Conservation (phyloP, 2,113 vertebrate genomes). For the Chrysochloris asiatica region DNA sequence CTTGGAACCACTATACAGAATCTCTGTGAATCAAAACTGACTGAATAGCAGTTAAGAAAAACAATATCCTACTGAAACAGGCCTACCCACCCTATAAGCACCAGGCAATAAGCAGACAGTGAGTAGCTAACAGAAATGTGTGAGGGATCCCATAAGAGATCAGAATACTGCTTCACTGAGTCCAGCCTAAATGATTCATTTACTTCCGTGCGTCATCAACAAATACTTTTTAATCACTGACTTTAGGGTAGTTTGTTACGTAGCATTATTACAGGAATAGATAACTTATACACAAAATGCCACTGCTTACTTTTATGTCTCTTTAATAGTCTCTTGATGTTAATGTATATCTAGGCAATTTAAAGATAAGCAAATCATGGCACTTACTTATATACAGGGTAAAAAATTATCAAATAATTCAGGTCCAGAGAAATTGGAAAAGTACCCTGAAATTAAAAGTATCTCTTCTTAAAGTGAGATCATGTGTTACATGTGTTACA, state of each 20-base stretch:
- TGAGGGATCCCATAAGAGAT: not conserved
- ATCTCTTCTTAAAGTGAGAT: conserved; percentile 56
- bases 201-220: not conserved
- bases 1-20: too few species aligned
- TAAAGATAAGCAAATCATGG: not conserved
- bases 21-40: too few species aligned
- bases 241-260: not conserved
- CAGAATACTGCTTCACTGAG: not conserved
- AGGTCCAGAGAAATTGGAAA: conserved; percentile 41
- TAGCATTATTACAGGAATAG: not conserved
- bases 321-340: conserved; percentile 28
- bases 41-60: too few species aligned
- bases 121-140: not conserved
- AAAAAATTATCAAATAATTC: conserved; percentile 54
- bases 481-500: conserved; percentile 50
- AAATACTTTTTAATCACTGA: not conserved
- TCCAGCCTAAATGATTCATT: not conserved
- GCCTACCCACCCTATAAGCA: accelerated
- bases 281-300: not conserved
- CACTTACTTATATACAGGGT: conserved; percentile 68
- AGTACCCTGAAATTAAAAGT: conserved; percentile 51
- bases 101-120: accelerated
- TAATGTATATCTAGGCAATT: conserved; percentile 27
- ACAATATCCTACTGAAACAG: too few species aligned
- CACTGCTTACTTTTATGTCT: not conserved